Conservation (phyloP, 2,888 invertebrate species). For the Lycocerus yunnanus region DNA sequence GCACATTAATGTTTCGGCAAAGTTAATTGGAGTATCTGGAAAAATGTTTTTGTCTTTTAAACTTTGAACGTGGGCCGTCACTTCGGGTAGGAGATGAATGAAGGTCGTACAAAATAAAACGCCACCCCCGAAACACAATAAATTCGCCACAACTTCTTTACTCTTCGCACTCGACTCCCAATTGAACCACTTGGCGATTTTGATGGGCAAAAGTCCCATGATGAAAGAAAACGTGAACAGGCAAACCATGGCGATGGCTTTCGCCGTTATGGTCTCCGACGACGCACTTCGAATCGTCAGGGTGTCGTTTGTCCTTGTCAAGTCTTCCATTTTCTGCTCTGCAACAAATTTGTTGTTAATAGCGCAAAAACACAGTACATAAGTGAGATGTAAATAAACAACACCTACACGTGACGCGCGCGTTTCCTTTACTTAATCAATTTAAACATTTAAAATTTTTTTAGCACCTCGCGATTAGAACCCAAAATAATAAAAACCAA, state of each 20-base stretch:
- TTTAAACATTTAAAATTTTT: not conserved
- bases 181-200: conserved; percentile 68
- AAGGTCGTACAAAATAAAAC: conserved; percentile 82
- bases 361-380: not conserved
- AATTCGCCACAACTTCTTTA: conserved; percentile 61
- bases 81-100: conserved; percentile 80
- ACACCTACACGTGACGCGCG: not conserved
- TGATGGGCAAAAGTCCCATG: conserved; percentile 75
- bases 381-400: not conserved
- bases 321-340: not conserved
- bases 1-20: conserved; percentile 75
- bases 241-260: conserved; percentile 77
- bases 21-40: conserved; percentile 62
- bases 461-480: not conserved
- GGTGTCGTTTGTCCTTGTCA: not conserved
- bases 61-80: conserved; percentile 68
- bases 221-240: conserved; percentile 76
- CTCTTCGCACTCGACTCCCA: conserved; percentile 62
- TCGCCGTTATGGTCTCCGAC: conserved; percentile 63
- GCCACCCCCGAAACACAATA: conserved; percentile 82
- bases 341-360: not conserved
- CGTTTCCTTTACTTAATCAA: not conserved
- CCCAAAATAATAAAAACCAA: not conserved
- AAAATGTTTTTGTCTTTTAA: conserved; percentile 60
- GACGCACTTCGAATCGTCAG: not conserved